phyloP scores from a whole-genome alignment of 2,888 invertebrate genomes.

The Conchocele bisecta region DNA sequence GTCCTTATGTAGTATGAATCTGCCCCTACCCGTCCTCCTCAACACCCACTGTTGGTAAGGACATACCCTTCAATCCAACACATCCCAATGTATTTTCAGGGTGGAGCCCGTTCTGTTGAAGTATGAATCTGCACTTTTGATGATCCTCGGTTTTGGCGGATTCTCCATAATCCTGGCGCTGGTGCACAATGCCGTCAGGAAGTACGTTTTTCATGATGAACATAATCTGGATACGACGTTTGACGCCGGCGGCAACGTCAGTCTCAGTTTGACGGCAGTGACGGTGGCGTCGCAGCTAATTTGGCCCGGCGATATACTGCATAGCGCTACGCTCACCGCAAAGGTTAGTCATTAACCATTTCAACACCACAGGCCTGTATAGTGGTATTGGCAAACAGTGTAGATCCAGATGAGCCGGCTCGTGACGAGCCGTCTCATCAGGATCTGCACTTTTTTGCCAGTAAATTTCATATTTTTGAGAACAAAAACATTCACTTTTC shows the following conservation, averaged over 20 bases:
- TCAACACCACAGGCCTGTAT: too few relatives aligned
- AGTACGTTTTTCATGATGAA: constrained; percentile 77
- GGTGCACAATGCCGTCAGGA: constrained; percentile 74
- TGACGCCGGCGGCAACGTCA: constrained; percentile 78
- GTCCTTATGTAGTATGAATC: too few relatives aligned
- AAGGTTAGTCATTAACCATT: too few relatives aligned
- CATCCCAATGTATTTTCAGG: constrained; percentile 58
- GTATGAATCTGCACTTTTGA: constrained; percentile 74
- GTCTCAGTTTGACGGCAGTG: constrained; percentile 75
- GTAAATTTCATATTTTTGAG: too few relatives aligned
- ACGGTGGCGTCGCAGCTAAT: constrained; percentile 78
- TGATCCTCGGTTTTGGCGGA: constrained; percentile 77
- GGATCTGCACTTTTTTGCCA: too few relatives aligned
- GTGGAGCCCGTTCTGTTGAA: constrained; percentile 72
- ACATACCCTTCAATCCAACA: too few relatives aligned
- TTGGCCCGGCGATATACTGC: constrained; percentile 79
- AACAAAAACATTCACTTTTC: too few relatives aligned
- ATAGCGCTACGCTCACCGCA: constrained; percentile 76
- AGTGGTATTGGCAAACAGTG: too few relatives aligned
- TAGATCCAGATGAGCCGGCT: too few relatives aligned
- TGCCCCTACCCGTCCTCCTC: too few relatives aligned
- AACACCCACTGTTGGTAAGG: too few relatives aligned
- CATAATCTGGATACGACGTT: constrained; percentile 78
- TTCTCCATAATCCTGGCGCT: constrained; percentile 76
- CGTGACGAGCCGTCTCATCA: too few relatives aligned